These are phyloP conservation scores for Caenorhabditis drosophilae DNA, from an alignment of 2,888 invertebrate genomes.

Conservation along the genomic window DNA sequence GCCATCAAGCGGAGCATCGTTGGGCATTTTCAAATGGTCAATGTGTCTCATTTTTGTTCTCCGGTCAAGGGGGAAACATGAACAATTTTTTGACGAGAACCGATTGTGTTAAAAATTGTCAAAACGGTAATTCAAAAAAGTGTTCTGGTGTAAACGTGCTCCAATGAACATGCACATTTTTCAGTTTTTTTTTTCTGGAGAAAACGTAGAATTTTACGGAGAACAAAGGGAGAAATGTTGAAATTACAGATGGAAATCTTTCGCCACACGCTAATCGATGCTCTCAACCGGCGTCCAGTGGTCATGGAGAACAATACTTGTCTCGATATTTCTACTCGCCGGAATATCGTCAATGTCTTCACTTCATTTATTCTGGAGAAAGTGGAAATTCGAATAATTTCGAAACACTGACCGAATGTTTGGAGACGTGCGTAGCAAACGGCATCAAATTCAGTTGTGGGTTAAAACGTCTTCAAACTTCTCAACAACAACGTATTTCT, in stretches of 20 bases:
- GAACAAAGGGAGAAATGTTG: neutral
- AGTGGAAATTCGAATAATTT: slow-evolving; percentile 49
- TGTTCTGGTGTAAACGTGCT: no score
- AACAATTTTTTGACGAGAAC: slow-evolving; percentile 55
- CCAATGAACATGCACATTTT: no score
- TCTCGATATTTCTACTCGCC: slow-evolving; percentile 47
- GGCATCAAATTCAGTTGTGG: slow-evolving; percentile 47
- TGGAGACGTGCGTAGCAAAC: slow-evolving; percentile 46
- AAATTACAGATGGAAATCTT: neutral
- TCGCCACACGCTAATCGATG: slow-evolving; percentile 27
- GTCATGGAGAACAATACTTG: slow-evolving; percentile 40
- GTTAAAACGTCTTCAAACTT: no score
- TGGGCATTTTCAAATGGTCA: slow-evolving; percentile 43
- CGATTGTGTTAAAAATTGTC: slow-evolving; percentile 51
- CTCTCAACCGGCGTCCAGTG: slow-evolving; percentile 30
- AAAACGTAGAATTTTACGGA: neutral
- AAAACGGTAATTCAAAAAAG: slow-evolving; percentile 27
- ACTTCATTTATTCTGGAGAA: slow-evolving; percentile 49
- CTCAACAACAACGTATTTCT: neutral
- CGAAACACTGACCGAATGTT: slow-evolving; percentile 36
- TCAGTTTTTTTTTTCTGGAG: neutral
- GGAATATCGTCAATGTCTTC: slow-evolving; percentile 50
- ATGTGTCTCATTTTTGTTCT: slow-evolving; percentile 50
- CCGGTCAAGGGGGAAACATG: slow-evolving; percentile 53
- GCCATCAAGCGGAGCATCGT: slow-evolving; percentile 38